Evolutionary conservation across 2,797 vertebrate species (phyloP), one percentile per base, ranked within the genome.

Genomic region (Typhlichthys subterraneus): DNA sequence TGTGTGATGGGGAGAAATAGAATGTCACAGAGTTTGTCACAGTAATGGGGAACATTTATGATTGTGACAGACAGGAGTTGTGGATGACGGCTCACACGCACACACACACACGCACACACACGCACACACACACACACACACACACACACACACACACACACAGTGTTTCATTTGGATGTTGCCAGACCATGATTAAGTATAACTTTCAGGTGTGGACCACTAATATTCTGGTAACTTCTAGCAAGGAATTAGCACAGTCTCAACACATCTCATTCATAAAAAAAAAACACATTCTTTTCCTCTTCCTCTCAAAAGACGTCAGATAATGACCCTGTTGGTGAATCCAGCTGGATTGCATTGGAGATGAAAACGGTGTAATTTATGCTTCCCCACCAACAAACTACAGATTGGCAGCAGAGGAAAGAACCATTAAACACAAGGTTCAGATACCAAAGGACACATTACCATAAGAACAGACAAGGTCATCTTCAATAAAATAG

Each of bases 11-110:
- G 59, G 52, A 75, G 62, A 69, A 73, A 81, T 77, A 68, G 74
- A 64, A 81, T 85, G 84, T 89, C 83, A 84, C 70, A 79, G 80
- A 73, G 84, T 84, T 88, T 90, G 83, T 87, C 78, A 77, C 79
- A 64, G 80, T 87, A 88, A 92, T 88, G 76, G 72, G 61, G 56
- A 87, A 87, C 82, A 86, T 77, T 85, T 87, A 80, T 76, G 85
- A 81, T 79, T 84, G 84, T 88, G 84, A 88, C 79, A 85, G 84
- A 86, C 77, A 83, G 75, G 69, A 84, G 73, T 67, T 83, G 75
- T 70, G 69, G 64, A 70, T 71, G 78, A 72, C 66, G 2, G 13
- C 75, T 73, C 78, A 67, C 67, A 49, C 47, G 14, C 53, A 45
- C 59, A 62, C 53, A 56, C 65, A 55, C 57, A 48, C 57, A 42